A percentile compares a stretch with the other conserved stretches of the same genome.
Conservation (phyloP, 2,113 vertebrate species). For the Pseudopipra pipra region DNA sequence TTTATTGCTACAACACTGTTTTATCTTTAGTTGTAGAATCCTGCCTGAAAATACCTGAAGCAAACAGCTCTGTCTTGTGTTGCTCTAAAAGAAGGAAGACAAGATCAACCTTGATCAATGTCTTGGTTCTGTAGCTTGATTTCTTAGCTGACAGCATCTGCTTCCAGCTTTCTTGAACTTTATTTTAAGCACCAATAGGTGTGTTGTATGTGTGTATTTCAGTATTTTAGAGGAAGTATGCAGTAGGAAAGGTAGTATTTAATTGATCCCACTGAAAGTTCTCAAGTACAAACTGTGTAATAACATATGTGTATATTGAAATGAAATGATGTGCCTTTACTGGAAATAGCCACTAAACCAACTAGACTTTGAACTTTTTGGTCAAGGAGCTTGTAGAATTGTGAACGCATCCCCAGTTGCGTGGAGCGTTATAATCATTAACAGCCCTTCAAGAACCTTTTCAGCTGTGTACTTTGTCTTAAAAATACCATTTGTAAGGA, state of each 20-base stretch:
- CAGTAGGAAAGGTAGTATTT: neutral
- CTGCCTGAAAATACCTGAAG: neutral
- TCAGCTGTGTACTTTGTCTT: neutral
- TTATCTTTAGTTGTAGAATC: neutral
- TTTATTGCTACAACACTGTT: neutral
- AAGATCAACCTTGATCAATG: neutral
- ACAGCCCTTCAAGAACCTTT: neutral
- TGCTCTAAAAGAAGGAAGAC: neutral
- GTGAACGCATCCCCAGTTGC: neutral
- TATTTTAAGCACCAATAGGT: neutral
- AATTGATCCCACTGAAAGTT: conserved; percentile 24
- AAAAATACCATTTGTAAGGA: neutral
- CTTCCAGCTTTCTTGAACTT: neutral
- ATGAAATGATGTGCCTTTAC: neutral
- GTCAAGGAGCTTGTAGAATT: neutral
- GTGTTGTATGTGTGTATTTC: neutral
- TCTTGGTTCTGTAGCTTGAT: neutral
- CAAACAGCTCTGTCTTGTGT: neutral
- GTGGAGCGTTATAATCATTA: neutral
- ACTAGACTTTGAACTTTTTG: neutral
- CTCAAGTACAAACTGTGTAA: neutral
- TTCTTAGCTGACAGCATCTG: neutral
- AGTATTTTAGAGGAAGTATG: neutral
- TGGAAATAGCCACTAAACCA: conserved; percentile 5
- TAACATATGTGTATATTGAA: neutral